A percentile compares a stretch with the other conserved stretches of the same genome.
phyloP scores from a whole-genome alignment of 2,888 invertebrate genomes.

The Coleophora deauratella region DNA sequence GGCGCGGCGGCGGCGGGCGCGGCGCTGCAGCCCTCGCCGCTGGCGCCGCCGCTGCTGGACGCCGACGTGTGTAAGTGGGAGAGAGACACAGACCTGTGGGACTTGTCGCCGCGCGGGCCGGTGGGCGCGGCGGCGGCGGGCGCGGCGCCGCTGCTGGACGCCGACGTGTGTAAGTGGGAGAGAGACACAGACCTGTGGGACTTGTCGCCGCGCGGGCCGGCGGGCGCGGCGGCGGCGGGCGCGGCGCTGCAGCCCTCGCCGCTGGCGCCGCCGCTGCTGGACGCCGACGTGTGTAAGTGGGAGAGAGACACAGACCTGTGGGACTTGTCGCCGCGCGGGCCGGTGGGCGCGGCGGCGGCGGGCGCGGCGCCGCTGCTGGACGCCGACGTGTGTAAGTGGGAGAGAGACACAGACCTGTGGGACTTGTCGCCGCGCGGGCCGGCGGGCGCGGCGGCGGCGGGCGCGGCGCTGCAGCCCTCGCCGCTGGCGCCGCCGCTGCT shows the following conservation, averaged over 20 bases:
- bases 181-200: no score
- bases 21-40: slow-evolving; percentile 32
- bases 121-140: slow-evolving; percentile 70
- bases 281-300: no score
- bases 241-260: slow-evolving; percentile 27
- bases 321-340: slow-evolving; percentile 2
- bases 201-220: slow-evolving; percentile 27
- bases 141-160: slow-evolving; percentile 39
- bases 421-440: slow-evolving; percentile 26
- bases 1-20: slow-evolving; percentile 71
- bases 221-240: slow-evolving; percentile 30
- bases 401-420: no score
- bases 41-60: not conserved
- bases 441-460: slow-evolving; percentile 31
- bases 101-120: slow-evolving; percentile 12
- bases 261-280: no score
- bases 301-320: slow-evolving; percentile 10
- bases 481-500: no score
- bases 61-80: no score
- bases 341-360: not conserved
- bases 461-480: slow-evolving; percentile 24
- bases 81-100: slow-evolving; percentile 6
- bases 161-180: no score
- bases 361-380: no score
- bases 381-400: no score